phyloP scores from a whole-genome alignment of 2,113 vertebrate species.

The zebrafish (Danio rerio) region GRCz12tu NC_133182.1:56642001-56642500 shows the following conservation, averaged over 20 bases:
- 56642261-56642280: conserved; percentile 31
- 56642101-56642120: no score
- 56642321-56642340: conserved; percentile 54
- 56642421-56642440: conserved; percentile 56
- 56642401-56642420: conserved; percentile 17
- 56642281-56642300: conserved; percentile 39
- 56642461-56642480: conserved; percentile 52
- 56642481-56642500: conserved; percentile 45
- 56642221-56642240: not conserved
- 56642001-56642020: no score
- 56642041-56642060: no score
- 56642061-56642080: no score
- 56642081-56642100: no score
- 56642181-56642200: not conserved
- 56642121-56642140: no score
- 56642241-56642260: not conserved
- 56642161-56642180: not conserved
- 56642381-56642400: not conserved
- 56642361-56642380: conserved; percentile 28
- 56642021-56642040: no score
- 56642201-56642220: no score
- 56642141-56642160: not conserved
- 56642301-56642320: conserved; percentile 55
- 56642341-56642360: conserved; percentile 54
- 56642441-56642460: conserved; percentile 48